Evolutionary conservation across 2,888 invertebrate genomes (phyloP).

Genomic region (Calameuta pallipes): DNA sequence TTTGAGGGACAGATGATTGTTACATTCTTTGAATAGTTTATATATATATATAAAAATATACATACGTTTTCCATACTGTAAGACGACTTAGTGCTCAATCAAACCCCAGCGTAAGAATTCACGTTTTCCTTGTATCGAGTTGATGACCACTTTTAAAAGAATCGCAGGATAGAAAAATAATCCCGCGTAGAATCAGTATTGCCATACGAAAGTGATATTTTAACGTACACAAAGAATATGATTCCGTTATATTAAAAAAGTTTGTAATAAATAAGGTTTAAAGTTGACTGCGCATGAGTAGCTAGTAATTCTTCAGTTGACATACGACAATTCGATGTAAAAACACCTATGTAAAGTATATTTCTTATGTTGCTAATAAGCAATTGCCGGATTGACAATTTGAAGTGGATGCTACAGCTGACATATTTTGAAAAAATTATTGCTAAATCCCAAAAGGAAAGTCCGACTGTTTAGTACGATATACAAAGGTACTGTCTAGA

Average conservation of each 20-base stretch:
- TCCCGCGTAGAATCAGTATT: slow-evolving; percentile 1
- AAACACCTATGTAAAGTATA: neutral
- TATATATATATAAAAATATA: slow-evolving; percentile 22
- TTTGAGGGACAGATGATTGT: slow-evolving; percentile 19
- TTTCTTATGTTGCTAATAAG: neutral
- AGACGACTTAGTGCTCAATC: neutral
- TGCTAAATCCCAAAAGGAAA: neutral
- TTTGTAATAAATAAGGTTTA: slow-evolving; percentile 2
- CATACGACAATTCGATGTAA: neutral
- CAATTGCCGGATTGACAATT: neutral
- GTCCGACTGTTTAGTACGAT: neutral
- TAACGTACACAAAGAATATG: neutral
- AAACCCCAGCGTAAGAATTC: slow-evolving; percentile 1
- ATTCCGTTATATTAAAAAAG: neutral
- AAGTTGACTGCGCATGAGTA: slow-evolving; percentile 25
- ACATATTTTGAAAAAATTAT: neutral
- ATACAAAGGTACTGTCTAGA: neutral
- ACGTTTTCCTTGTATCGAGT: neutral
- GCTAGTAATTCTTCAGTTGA: slow-evolving; percentile 17
- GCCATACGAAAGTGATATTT: neutral
- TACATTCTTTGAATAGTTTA: slow-evolving; percentile 25
- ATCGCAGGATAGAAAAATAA: neutral
- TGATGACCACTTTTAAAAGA: neutral
- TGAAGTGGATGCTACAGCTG: neutral
- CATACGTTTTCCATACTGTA: slow-evolving; percentile 5